Evolutionary conservation across 53 echinoderm and acorn worm species (phyloP), one percentile per base, ranked within the genome.

Genomic region (Temnopleurus reevesii): DNA sequence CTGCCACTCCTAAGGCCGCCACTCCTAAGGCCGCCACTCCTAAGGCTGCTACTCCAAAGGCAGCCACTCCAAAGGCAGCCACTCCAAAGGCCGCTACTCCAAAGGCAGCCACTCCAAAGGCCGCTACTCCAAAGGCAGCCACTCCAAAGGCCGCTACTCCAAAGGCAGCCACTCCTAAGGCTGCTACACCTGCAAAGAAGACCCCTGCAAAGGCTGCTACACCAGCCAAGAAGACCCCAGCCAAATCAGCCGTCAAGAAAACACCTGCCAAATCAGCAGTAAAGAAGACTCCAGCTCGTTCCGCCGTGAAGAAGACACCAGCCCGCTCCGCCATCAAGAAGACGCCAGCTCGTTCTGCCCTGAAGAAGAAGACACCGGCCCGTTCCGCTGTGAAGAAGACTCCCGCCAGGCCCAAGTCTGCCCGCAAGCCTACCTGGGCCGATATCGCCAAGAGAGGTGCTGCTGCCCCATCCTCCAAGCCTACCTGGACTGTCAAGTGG

Each of bases 391-490:
- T 58, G 29, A 91, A 89, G 59, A 93, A 91, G 81, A 94, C 95
- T 6, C 94, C 94, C 55, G 94, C 84, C 12, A 58, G 58, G 38
- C 35, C 89, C 8, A 93, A 94, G 89, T 92, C 92, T 65, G 64
- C 81, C 4, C 89, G 89, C 30, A 89, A 89, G 45, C 91, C 90
- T 54, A 90, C 79, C 44, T 98, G 96, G 96, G 99, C 99, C 45
- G 99, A 96, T 80, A 98, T 98, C 41, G 96, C 96, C 31, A 96
- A 98, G 91, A 93, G 88, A 38, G 92, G 93, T 53, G 77, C 76
- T 26, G 92, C 64, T 19, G 86, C 76, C 82, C 89, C 53, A 47
- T 49, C 83, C 18, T 63, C 89, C 43, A 56, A 66, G 31, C 85
- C 85, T 57, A 77, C 30, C 57, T 43, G 76, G 84, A 81, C 86